Percentiles rank a stretch among this genome's conserved stretches.
phyloP scores from a whole-genome alignment of 92 coral and sea anemone genomes.

The Palythoa grandis region DNA sequence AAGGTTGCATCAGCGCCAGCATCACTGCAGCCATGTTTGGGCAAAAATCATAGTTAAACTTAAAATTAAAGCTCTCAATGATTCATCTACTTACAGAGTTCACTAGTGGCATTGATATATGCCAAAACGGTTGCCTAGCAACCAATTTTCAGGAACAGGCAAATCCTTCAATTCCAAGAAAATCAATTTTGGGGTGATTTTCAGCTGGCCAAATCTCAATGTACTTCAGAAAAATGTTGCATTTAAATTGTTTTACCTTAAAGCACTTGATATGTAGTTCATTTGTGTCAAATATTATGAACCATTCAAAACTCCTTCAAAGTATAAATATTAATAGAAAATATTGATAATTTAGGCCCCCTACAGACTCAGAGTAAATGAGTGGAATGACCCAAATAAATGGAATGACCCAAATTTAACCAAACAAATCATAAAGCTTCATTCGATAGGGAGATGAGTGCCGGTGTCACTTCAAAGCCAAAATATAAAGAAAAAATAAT shows the following conservation, averaged over 20 bases:
- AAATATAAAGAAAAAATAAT: no score
- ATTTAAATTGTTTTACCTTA: slow-evolving; percentile 9
- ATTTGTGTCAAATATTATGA: slow-evolving; percentile 28
- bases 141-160: slow-evolving; percentile 3
- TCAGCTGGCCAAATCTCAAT: slow-evolving; percentile 4
- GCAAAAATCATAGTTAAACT: slow-evolving; percentile 4
- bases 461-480: no score
- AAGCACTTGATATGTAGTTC: not conserved
- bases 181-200: not conserved
- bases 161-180: not conserved
- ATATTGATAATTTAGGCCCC: slow-evolving; percentile 8
- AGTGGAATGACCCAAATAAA: no score
- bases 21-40: slow-evolving; percentile 22
- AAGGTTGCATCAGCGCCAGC: not conserved
- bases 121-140: slow-evolving; percentile 7
- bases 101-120: slow-evolving; percentile 9
- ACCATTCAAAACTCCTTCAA: slow-evolving; percentile 28
- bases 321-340: not conserved
- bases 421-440: no score
- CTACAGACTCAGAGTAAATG: not conserved
- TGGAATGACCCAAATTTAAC: no score
- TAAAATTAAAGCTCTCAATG: slow-evolving; percentile 2
- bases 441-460: no score
- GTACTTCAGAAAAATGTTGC: slow-evolving; percentile 22
- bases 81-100: not conserved